Percentiles rank a stretch among this genome's conserved stretches.
Conservation (phyloP, 2,113 vertebrate species). For the Centropus bengalensis region DNA sequence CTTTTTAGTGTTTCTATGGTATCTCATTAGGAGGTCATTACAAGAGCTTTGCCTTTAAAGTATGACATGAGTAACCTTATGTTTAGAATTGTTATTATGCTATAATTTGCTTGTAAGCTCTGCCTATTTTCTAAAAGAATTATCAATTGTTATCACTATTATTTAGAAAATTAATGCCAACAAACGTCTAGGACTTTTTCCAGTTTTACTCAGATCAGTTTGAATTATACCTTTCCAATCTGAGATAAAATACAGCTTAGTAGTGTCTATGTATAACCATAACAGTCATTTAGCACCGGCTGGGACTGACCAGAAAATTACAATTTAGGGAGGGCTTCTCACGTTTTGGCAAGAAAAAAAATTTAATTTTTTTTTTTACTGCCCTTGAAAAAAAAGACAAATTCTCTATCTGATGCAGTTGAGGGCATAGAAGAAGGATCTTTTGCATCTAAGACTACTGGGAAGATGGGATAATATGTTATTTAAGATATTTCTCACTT, state of each 20-base stretch:
- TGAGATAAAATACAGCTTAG: background rate
- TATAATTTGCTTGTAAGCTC: background rate
- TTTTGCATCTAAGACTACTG: background rate
- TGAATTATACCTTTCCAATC: background rate
- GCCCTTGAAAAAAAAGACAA: background rate
- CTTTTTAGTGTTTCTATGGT: background rate
- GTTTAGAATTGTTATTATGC: background rate
- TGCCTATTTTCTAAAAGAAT: background rate
- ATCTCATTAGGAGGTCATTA: background rate
- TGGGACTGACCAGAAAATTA: background rate
- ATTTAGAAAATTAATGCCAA: background rate
- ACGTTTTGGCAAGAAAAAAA: background rate
- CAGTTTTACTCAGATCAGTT: background rate
- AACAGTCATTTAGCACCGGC: background rate
- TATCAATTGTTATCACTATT: background rate
- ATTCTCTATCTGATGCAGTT: background rate
- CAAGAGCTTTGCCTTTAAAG: background rate
- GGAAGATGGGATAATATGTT: background rate
- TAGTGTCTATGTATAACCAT: background rate
- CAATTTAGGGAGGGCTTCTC: background rate
- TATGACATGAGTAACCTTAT: background rate
- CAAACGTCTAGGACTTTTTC: background rate
- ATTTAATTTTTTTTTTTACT: background rate
- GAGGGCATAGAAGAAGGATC: background rate
- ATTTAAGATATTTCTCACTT: background rate